A percentile compares a stretch with the other conserved stretches of the same genome.
These are phyloP conservation scores for Alcedo quadribrachys DNA, from an alignment of 2,797 vertebrate species.

Conservation along the genomic window DNA sequence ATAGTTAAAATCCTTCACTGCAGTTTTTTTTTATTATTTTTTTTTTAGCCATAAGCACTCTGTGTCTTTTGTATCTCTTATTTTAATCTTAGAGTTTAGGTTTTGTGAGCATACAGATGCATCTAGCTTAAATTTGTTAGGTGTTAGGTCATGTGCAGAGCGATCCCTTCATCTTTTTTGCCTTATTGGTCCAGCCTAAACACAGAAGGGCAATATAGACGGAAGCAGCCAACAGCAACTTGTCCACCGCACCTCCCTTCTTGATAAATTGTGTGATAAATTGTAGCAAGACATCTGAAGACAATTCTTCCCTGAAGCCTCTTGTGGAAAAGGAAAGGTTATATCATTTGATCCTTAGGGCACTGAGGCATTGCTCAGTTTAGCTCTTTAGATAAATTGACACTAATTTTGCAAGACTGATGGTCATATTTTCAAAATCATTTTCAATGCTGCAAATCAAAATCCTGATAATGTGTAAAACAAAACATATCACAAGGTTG, in stretches of 20 bases:
- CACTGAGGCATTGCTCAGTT: not conserved
- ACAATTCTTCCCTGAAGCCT: not conserved
- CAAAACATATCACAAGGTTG: not conserved
- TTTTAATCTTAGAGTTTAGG: not conserved
- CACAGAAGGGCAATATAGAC: not conserved
- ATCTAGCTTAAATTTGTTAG: not conserved
- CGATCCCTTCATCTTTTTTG: not conserved
- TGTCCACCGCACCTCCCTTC: not conserved
- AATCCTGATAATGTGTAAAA: not conserved
- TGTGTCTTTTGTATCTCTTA: not conserved
- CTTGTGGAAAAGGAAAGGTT: not conserved
- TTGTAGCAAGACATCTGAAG: not conserved
- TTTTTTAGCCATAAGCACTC: not conserved
- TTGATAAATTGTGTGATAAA: not conserved
- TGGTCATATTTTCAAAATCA: not conserved
- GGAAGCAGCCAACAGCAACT: not conserved
- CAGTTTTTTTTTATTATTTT: not conserved
- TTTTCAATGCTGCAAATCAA: not conserved
- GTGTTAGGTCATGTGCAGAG: not conserved
- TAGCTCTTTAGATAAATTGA: not conserved
- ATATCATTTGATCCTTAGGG: not conserved
- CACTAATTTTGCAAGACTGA: not conserved
- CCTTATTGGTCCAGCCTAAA: not conserved
- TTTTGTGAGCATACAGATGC: not conserved
- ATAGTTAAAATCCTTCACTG: not conserved